Base-by-base conservation (phyloP, 2,113 vertebrate genomes). In the Phaethornis superciliosus region DNA sequence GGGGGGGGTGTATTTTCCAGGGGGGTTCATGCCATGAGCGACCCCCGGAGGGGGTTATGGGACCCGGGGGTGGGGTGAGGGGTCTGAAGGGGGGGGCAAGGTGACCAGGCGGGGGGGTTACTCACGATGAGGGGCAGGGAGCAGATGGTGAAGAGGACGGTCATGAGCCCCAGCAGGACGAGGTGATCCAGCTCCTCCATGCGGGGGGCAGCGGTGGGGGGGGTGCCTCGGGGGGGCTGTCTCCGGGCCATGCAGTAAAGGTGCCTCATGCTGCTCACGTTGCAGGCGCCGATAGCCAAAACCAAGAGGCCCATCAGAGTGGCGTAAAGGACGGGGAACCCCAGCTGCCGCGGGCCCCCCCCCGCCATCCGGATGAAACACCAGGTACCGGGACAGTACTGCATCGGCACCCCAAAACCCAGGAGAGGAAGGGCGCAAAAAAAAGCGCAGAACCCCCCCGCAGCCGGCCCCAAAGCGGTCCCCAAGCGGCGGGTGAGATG, bases 361-460 rank as follows among this genome's bases (percentile, higher is more conserved):
- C 89, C 89, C 3, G 95, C 95, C 98, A 98, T 98, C 6, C 97
- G 97, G 51, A 98, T 95, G 89, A 98, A 98, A 82, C 98, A 98
- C 98, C 98, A 98, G 0, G 97, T 98, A 60, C 98, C 98, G 0
- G 98, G 98, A 59, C 97, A 98, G 68, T 98, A 98, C 86, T 98
- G 97, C 33, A 98, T 96, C 68, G 96, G 96, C 9, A 46, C 94
- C 27, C 98, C 97, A 0, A 98, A 96, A 1, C 98, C 98, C 79
- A 96, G 44, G 32, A 98, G 92, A 0, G 98, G 98, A 59, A 98
- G 90, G 1, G 97, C 90, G n/a, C 98, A 98, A 91, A 98, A 97
- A 3, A 91, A 87, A 4, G 97, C 91, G 67, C 97, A 97, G 42
- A 98, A 96, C 58, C 75, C 80, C 1, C 95, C 96, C 2, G 95